Conservation (phyloP, 2,113 vertebrate species). For the Ammodytes marinus region DNA sequence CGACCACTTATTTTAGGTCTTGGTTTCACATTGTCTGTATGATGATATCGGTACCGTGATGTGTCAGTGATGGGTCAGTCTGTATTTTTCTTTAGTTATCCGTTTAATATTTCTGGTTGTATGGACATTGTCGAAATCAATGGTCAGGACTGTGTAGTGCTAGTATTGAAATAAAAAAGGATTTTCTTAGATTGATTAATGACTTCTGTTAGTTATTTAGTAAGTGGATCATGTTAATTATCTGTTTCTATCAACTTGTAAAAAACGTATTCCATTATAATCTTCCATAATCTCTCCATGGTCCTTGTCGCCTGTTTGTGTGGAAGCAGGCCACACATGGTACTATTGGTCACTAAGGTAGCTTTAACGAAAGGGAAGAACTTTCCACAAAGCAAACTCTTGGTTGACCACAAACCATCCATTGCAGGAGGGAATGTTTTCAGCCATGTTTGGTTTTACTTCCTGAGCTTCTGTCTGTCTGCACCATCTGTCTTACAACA, state of each 20-base stretch:
- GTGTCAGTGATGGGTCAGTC: background rate
- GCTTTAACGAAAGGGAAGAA: constrained; percentile 37
- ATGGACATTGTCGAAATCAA: background rate
- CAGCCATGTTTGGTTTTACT: constrained; percentile 68
- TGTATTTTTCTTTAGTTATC: background rate
- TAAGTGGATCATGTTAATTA: constrained; percentile 1
- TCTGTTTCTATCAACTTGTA: background rate
- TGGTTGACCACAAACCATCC: constrained; percentile 73
- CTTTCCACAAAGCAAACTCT: constrained; percentile 66
- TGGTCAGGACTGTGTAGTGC: background rate
- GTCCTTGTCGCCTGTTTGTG: constrained; percentile 3
- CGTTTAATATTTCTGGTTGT: background rate
- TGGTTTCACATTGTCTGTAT: background rate
- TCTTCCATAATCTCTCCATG: background rate
- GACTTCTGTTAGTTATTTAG: background rate
- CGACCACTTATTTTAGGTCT: background rate
- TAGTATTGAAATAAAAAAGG: background rate
- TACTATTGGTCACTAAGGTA: constrained; percentile 6
- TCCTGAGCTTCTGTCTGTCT: constrained; percentile 62
- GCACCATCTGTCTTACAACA: constrained; percentile 67
- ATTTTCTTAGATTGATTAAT: background rate
- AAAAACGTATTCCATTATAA: background rate
- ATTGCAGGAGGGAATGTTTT: constrained; percentile 53
- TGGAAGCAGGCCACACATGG: constrained; percentile 23
- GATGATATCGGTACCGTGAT: background rate